Base-by-base conservation (phyloP, 1,140 invertebrate genomes). In the Drosophila nasuta region DNA sequence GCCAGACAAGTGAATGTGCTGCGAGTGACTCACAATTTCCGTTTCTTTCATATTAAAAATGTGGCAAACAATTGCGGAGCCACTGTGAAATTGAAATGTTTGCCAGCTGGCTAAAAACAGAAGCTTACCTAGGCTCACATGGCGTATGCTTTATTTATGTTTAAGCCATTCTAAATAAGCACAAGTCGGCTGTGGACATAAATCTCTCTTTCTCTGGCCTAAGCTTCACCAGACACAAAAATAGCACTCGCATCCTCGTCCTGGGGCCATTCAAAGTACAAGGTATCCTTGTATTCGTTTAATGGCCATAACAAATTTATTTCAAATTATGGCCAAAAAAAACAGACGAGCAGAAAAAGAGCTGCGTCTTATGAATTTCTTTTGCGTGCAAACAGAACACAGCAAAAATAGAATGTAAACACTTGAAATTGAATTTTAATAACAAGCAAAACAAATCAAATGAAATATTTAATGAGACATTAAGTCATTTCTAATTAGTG, bases 391-490 rank as follows among this genome's bases (percentile, higher is more conserved):
- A 86, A 60, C 52, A 46, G 51, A 10, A 45, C 41, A 43, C 56
- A 57, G 49, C 56, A 57, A 57, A 77, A 88, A 87, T 88, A 87
- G 77, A 82, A 75, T 59, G 83, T 80, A 83, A 83, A 87, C 80
- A 83, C 70, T 78, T 67, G 74, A 80, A 87, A 87, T 87, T 87
- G 80, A 83, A 80, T 87, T 87, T 87, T 88, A 82, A 87, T 87
- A 87, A 88, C 11, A 28, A 28, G 60, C 38, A 70, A 82, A 82
- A 79, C 67, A 80, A 83, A 83, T 83, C 83, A 88, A 87, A 87
- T 88, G 74, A 87, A 87, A 87, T 88, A 87, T 88, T 83, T 80
- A 83, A 87, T 87, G 83, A 77, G 69, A 78, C 80, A 87, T 88
- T 87, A 87, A 83, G 70, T 75, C 83, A 56, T 77, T 87, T 88